Evolutionary conservation across 2,888 invertebrate genomes (phyloP).

Genomic region (Mimas tiliae): DNA sequence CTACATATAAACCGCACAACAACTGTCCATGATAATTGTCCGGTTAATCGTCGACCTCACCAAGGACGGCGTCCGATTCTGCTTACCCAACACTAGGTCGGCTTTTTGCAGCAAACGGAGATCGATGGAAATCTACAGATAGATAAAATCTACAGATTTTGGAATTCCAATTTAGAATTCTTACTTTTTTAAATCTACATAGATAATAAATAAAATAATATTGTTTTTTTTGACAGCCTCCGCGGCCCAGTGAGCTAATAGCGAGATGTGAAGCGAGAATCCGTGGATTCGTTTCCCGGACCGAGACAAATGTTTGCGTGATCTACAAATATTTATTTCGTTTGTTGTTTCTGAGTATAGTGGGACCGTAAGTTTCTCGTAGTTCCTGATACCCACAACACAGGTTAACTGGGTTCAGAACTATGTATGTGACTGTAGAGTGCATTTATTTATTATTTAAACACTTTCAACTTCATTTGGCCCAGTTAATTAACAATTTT

Average conservation of each 20-base stretch:
- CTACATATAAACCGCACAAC: slow-evolving; percentile 19
- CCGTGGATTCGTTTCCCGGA: too few relatives aligned
- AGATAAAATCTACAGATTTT: slow-evolving; percentile 24
- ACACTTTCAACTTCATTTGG: slow-evolving; percentile 22
- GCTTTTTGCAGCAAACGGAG: slow-evolving; percentile 71
- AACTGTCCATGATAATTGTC: slow-evolving; percentile 35
- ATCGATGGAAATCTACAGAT: slow-evolving; percentile 49
- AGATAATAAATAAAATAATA: not conserved
- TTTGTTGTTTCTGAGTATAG: too few relatives aligned
- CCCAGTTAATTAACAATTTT: not conserved
- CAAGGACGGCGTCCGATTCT: slow-evolving; percentile 79
- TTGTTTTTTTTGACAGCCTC: too few relatives aligned
- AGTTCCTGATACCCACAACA: too few relatives aligned
- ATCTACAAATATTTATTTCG: too few relatives aligned
- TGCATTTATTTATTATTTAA: not conserved
- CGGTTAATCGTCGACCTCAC: slow-evolving; percentile 67
- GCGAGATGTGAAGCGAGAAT: too few relatives aligned
- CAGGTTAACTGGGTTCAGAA: too few relatives aligned
- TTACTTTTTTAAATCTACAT: not conserved
- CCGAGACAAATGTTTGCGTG: too few relatives aligned
- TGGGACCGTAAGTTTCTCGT: too few relatives aligned
- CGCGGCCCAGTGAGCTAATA: too few relatives aligned
- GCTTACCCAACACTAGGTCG: slow-evolving; percentile 74
- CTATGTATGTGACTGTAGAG: too few relatives aligned
- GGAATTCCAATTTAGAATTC: not conserved